Evolutionary conservation across 1,140 invertebrate genomes (phyloP), one percentile per base, ranked within the genome.

Genomic region (Yoshiicerus persimilis): DNA sequence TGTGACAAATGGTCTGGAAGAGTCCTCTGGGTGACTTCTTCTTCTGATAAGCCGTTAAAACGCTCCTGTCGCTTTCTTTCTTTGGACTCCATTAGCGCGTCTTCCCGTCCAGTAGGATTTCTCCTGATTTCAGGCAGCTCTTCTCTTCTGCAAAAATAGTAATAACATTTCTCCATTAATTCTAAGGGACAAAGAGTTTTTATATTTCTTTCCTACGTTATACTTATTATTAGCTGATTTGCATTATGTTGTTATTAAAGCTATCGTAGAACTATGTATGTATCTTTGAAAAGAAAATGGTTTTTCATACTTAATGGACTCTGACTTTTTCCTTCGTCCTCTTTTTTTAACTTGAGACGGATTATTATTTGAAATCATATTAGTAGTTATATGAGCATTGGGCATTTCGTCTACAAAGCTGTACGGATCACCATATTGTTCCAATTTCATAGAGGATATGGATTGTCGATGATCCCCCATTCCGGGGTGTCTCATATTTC

Each of bases 11-110:
- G 97, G 94, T 99, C 98, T 80, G 98, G 98, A 92, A 99, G 94
- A 86, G 96, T 96, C 91, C 97, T 95, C 92, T 97, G 96, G 75
- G 96, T 95, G 30, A 99, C 97, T 94, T 99, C 98, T 92, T 98
- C 97, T 93, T 99, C 98, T 86, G 97, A 96, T 96, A 98, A 97
- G 75, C 98, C 98, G 93, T 99, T 98, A 93, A 99, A 99, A 88
- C 98, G 95, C 93, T 99, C 97, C 93, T 98, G 96, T 92, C 98
- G 98, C 93, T 97, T 98, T 90, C 97, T 95, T 93, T 97, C 96
- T 93, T 97, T 97, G 91, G 96, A 95, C 84, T 96, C 95, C 88
- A 93, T 93, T 39, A 92, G 34, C 20, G 70, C 38, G 25, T 85
- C 92, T 23, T 93, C 92, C 83, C 92, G 86, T 93, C 93, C 87